Evolutionary conservation across 1,140 invertebrate species (phyloP).

Genomic region (Drosophila littoralis): DNA sequence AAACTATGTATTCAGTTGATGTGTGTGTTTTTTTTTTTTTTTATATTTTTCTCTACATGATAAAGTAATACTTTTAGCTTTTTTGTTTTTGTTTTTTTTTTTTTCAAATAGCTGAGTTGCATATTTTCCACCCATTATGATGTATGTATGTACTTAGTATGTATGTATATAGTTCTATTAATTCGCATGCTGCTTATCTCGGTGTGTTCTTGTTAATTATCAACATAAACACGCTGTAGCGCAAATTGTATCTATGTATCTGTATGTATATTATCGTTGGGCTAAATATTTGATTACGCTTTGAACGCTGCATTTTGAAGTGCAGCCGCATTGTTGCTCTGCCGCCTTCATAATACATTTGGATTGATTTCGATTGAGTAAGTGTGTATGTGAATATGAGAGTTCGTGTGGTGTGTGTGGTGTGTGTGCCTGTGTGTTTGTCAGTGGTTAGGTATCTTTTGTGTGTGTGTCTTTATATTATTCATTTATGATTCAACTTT

Average conservation of each 20-base stretch:
- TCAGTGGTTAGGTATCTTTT: conserved; percentile 13
- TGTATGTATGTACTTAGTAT: conserved; percentile 27
- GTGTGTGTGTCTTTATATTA: conserved; percentile 25
- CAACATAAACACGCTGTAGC: conserved; percentile 72
- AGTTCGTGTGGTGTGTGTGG: conserved; percentile 3
- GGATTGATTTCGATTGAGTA: conserved; percentile 27
- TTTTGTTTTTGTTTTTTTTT: conserved; percentile 39
- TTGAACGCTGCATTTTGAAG: conserved; percentile 44
- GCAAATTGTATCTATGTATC: conserved; percentile 59
- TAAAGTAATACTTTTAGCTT: conserved; percentile 78
- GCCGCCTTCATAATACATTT: conserved; percentile 37
- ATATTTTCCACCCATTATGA: conserved; percentile 39
- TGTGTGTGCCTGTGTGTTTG: conserved; percentile 14
- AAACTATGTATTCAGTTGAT: conserved; percentile 43
- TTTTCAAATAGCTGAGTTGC: conserved; percentile 52
- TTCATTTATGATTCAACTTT: conserved; percentile 41
- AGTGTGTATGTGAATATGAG: conserved; percentile 12
- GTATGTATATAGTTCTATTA: conserved; percentile 71
- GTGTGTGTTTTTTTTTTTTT: conserved; percentile 8
- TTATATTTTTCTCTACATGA: conserved; percentile 55
- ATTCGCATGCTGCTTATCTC: conserved; percentile 70
- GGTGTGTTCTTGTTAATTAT: conserved; percentile 66
- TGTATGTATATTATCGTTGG: conserved; percentile 72
- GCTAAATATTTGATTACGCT: conserved; percentile 82
- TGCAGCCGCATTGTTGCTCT: conserved; percentile 16